phyloP scores from a whole-genome alignment of 2,113 vertebrate species.

The Megaleporinus macrocephalus region DNA sequence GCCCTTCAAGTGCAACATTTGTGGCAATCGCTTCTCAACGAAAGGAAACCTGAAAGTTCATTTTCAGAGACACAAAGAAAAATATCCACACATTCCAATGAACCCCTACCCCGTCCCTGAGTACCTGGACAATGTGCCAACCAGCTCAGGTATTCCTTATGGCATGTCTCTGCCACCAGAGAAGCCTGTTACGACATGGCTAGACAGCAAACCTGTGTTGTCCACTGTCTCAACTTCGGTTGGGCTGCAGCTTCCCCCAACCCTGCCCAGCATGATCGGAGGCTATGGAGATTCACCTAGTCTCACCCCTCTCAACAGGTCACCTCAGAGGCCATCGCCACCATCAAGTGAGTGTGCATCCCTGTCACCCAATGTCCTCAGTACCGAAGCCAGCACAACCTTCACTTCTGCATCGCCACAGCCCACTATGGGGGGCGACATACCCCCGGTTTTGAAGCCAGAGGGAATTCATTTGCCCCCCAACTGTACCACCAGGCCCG shows the following conservation, averaged over 20 bases:
- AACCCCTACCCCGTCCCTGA: constrained; percentile 98
- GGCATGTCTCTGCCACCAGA: constrained; percentile 97
- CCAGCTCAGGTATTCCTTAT: constrained; percentile 96
- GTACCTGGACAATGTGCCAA: constrained; percentile 98
- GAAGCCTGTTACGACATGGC: constrained; percentile 97
- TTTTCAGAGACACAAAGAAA: constrained; percentile 99
- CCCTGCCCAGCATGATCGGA: constrained; percentile 81
- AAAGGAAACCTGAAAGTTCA: constrained; percentile 99
- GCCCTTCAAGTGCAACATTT: constrained; percentile 99
- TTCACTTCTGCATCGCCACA: constrained; percentile 84
- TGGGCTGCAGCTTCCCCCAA: constrained; percentile 92
- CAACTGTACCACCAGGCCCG: constrained; percentile 73
- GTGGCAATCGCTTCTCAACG: constrained; percentile 98
- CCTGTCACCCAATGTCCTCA: constrained; percentile 88
- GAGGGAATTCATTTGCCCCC: constrained; percentile 85
- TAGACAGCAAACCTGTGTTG: constrained; percentile 95
- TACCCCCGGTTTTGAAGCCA: constrained; percentile 79
- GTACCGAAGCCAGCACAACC: constrained; percentile 76
- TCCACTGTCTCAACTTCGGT: constrained; percentile 87
- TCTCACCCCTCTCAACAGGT: constrained; percentile 90
- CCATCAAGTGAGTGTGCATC: constrained; percentile 95
- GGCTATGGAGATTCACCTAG: constrained; percentile 88
- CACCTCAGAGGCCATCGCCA: constrained; percentile 93
- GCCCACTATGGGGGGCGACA: constrained; percentile 70
- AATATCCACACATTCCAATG: constrained; percentile 99